These are phyloP conservation scores for Gasterosteus nipponicus DNA, from an alignment of 2,113 vertebrate species.

Conservation along the genomic window DNA sequence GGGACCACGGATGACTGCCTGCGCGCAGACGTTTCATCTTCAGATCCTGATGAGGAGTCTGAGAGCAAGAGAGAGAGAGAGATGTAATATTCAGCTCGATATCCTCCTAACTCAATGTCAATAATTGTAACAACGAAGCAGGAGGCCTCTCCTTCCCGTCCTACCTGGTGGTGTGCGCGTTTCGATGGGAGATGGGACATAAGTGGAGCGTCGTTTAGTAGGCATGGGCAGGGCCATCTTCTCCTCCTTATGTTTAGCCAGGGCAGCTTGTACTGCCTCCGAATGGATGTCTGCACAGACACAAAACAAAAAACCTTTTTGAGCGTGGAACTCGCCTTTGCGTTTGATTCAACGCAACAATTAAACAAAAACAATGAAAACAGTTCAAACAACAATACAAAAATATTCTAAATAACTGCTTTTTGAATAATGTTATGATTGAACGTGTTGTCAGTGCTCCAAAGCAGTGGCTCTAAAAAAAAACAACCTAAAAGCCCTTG, in stretches of 20 bases:
- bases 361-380: conserved; percentile 5
- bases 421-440: not conserved
- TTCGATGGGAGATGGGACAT: conserved; percentile 92
- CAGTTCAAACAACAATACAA: not conserved
- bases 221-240: conserved; percentile 99
- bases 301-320: conserved; percentile 2
- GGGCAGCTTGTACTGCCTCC: conserved; percentile 93
- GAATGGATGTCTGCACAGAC: conserved; percentile 87
- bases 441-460: not conserved
- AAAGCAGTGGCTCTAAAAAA: not conserved
- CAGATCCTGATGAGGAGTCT: conserved; percentile 98
- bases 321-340: not conserved
- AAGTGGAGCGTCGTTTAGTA: conserved; percentile 93
- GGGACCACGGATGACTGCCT: conserved; percentile 87
- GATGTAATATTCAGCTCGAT: not conserved
- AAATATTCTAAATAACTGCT: not conserved
- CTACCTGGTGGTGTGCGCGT: conserved; percentile 94
- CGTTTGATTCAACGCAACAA: conserved; percentile 3
- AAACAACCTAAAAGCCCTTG: not conserved
- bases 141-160: conserved; percentile 1
- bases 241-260: conserved; percentile 98
- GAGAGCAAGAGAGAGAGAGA: conserved; percentile 43
- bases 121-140: not conserved
- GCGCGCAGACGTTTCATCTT: conserved; percentile 91
- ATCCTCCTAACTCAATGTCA: not conserved